Percentiles rank a stretch among this genome's conserved stretches.
Evolutionary conservation across 2,113 vertebrate species (phyloP).

Genomic region (Ailuropoda melanoleuca): DNA sequence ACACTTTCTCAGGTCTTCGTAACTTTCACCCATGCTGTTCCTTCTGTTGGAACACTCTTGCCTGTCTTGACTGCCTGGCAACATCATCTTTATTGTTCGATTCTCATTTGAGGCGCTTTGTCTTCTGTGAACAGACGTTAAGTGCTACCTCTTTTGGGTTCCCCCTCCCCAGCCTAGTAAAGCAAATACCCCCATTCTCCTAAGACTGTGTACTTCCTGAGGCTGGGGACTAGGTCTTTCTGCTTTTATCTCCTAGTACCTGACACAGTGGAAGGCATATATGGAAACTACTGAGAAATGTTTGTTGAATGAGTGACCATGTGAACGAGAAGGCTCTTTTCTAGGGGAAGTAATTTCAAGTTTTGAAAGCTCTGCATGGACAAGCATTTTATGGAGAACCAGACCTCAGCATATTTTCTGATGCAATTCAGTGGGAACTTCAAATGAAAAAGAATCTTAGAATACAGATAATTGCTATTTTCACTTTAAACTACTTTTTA

Average conservation of each 20-base stretch:
- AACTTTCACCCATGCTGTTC: background rate
- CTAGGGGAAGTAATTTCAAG: background rate
- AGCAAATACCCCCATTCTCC: background rate
- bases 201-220: background rate
- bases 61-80: background rate
- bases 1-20: background rate
- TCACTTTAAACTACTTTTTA: conserved; percentile 56
- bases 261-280: background rate
- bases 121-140: background rate
- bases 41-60: background rate
- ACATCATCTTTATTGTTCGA: background rate
- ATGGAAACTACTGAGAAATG: background rate
- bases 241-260: background rate
- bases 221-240: background rate
- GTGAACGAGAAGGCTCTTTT: background rate
- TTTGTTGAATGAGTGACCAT: background rate
- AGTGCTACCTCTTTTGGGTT: background rate
- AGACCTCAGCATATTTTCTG: background rate
- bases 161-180: background rate
- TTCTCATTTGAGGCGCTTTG: background rate
- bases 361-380: conserved; percentile 18
- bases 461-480: conserved; percentile 60
- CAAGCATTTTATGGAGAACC: background rate
- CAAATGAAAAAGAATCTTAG: conserved; percentile 48
- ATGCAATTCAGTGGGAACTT: conserved; percentile 40